These are phyloP conservation scores for Acrossocheilus fasciatus DNA, from an alignment of 2,797 vertebrate genomes.

Conservation along the genomic window DNA sequence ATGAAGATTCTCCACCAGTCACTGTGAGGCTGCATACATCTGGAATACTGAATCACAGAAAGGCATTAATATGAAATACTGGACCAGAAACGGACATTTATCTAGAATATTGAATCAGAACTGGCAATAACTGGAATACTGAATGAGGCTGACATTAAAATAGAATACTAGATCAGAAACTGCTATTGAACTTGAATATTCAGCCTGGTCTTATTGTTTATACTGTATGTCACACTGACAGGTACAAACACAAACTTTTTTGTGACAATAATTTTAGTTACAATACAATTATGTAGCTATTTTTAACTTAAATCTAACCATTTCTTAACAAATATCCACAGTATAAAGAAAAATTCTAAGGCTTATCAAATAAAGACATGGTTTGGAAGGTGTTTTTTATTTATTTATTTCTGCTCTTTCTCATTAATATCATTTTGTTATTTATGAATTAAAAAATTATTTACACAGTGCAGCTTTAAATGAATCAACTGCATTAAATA, in stretches of 20 bases:
- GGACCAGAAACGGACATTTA: not conserved
- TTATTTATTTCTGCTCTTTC: not conserved
- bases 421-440: not conserved
- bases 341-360: not conserved
- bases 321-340: too few species aligned
- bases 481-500: too few species aligned
- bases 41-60: constrained; percentile 28
- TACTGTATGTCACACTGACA: not conserved
- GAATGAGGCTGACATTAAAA: constrained; percentile 1
- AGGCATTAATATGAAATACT: constrained; percentile 28
- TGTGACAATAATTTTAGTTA: not conserved
- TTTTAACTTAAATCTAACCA: not conserved
- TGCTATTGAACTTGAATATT: not conserved
- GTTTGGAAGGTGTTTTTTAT: not conserved
- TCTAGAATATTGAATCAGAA: constrained; percentile 20
- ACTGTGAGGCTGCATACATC: constrained; percentile 19
- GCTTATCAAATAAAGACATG: not conserved
- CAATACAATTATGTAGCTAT: not conserved
- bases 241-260: not conserved
- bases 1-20: constrained; percentile 32
- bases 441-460: too few species aligned
- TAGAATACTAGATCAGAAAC: not conserved
- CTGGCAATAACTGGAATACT: constrained; percentile 20
- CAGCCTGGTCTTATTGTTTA: not conserved
- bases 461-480: too few species aligned